Percentiles rank a stretch among this genome's conserved stretches.
Evolutionary conservation across 2,113 vertebrate species (phyloP).

Genomic region (Podocnemis expansa): DNA sequence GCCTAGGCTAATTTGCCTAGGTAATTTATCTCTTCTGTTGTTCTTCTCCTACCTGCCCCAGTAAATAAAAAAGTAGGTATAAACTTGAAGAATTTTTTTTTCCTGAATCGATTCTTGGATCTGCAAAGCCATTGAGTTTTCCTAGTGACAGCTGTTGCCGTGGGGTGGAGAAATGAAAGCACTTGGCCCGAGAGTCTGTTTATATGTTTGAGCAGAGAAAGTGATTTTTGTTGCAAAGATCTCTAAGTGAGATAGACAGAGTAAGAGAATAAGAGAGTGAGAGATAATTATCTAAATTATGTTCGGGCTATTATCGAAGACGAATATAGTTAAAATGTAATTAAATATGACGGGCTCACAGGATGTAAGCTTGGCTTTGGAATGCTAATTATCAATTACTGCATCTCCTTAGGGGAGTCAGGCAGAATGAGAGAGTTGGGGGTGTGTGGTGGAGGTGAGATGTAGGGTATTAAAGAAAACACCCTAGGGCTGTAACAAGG

Average conservation of each 20-base stretch:
- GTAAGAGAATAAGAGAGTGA: slow-evolving; percentile 79
- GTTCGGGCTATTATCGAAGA: slow-evolving; percentile 83
- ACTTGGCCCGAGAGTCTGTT: slow-evolving; percentile 73
- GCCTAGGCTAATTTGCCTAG: slow-evolving; percentile 37
- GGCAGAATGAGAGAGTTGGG: slow-evolving; percentile 42
- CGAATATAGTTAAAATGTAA: slow-evolving; percentile 86
- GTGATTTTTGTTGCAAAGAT: slow-evolving; percentile 73
- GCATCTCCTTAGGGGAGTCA: slow-evolving; percentile 73
- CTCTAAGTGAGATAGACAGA: slow-evolving; percentile 76
- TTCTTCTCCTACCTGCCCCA: not conserved
- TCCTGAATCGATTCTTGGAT: slow-evolving; percentile 15
- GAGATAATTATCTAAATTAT: slow-evolving; percentile 87
- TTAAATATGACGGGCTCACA: slow-evolving; percentile 84
- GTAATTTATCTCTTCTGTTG: slow-evolving; percentile 4
- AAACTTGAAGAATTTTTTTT: not conserved
- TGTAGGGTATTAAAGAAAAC: slow-evolving; percentile 43
- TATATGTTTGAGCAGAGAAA: slow-evolving; percentile 77
- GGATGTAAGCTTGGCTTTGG: slow-evolving; percentile 81
- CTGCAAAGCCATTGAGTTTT: slow-evolving; percentile 29
- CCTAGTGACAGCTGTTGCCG: slow-evolving; percentile 61
- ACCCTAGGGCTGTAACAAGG: slow-evolving; percentile 31
- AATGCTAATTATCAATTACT: slow-evolving; percentile 85
- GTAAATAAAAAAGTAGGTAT: slow-evolving; percentile 33
- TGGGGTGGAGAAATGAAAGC: slow-evolving; percentile 58
- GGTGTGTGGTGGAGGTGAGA: slow-evolving; percentile 52